Conservation (phyloP, 2,888 invertebrate genomes). For the Chaetogeoica ovagalla region DNA sequence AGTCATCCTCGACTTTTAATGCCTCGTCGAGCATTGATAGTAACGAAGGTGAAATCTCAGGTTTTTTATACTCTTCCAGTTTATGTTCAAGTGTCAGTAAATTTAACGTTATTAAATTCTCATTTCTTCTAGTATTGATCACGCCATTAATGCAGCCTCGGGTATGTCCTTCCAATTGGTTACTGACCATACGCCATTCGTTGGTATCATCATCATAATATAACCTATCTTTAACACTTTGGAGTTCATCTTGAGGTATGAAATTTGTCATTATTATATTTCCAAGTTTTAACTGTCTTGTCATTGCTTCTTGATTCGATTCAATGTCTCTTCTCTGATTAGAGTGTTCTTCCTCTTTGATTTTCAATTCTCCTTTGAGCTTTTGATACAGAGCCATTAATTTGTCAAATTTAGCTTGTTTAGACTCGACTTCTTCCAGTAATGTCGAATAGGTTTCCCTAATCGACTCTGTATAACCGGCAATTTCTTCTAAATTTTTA, state of each 20-base stretch:
- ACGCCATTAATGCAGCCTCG: constrained; percentile 57
- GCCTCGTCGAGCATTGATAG: constrained; percentile 70
- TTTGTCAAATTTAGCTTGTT: constrained; percentile 90
- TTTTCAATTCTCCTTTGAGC: constrained; percentile 71
- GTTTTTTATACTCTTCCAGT: constrained; percentile 74
- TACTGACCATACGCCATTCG: constrained; percentile 66
- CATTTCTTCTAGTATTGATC: constrained; percentile 58
- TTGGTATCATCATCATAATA: constrained; percentile 82
- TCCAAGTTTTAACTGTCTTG: constrained; percentile 86
- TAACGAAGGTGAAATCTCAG: constrained; percentile 72
- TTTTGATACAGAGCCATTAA: constrained; percentile 80
- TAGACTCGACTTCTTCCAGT: constrained; percentile 96
- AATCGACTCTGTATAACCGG: constrained; percentile 87
- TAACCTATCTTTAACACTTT: constrained; percentile 72
- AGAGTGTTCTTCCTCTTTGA: constrained; percentile 85
- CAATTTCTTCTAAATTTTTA: constrained; percentile 89
- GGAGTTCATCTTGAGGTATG: constrained; percentile 80
- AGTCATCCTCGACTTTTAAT: constrained; percentile 61
- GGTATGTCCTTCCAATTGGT: constrained; percentile 55
- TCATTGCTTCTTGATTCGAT: constrained; percentile 86
- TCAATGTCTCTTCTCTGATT: constrained; percentile 90
- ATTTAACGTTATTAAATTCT: constrained; percentile 75
- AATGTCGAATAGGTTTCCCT: constrained; percentile 87
- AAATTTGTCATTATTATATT: constrained; percentile 87
- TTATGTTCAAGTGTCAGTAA: constrained; percentile 77